Percentiles rank a stretch among this genome's conserved stretches.
Conservation (phyloP, 2,797 vertebrate species). For the Sphaeramia orbicularis region DNA sequence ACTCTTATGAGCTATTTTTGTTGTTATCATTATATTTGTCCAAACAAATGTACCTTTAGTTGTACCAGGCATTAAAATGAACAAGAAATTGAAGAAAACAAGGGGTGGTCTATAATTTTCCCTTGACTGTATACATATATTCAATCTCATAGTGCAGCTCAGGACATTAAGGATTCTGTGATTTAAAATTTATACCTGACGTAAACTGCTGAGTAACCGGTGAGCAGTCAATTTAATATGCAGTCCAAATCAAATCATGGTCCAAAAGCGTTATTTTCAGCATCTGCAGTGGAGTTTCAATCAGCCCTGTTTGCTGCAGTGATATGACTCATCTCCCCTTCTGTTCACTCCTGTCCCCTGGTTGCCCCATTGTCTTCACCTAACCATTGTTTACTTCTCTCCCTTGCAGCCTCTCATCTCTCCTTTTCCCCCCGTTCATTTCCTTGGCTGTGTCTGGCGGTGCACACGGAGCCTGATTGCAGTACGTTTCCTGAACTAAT, state of each 20-base stretch:
- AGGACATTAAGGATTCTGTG: background rate
- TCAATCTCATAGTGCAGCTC: background rate
- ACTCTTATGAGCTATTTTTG: too few species aligned
- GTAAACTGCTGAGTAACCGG: background rate
- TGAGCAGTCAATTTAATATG: slow-evolving; percentile 4
- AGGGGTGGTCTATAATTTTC: too few species aligned
- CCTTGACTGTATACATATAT: background rate
- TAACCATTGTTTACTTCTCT: slow-evolving; percentile 63
- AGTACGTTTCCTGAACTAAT: slow-evolving; percentile 68
- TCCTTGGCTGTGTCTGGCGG: slow-evolving; percentile 43
- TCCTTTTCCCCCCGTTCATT: slow-evolving; percentile 47
- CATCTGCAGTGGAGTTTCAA: slow-evolving; percentile 69
- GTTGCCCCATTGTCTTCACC: slow-evolving; percentile 60
- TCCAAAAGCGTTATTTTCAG: slow-evolving; percentile 25
- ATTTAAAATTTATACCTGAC: background rate
- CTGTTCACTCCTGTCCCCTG: slow-evolving; percentile 51
- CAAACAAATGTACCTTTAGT: too few species aligned
- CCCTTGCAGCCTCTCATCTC: slow-evolving; percentile 35
- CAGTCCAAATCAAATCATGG: slow-evolving; percentile 14
- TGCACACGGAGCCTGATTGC: slow-evolving; percentile 53
- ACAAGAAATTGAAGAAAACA: too few species aligned
- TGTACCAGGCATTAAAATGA: too few species aligned
- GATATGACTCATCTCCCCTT: slow-evolving; percentile 81
- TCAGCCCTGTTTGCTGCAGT: slow-evolving; percentile 67
- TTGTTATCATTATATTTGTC: too few species aligned